Evolutionary conservation across 2,113 vertebrate genomes (phyloP).

Genomic region (Ovibos moschatus): DNA sequence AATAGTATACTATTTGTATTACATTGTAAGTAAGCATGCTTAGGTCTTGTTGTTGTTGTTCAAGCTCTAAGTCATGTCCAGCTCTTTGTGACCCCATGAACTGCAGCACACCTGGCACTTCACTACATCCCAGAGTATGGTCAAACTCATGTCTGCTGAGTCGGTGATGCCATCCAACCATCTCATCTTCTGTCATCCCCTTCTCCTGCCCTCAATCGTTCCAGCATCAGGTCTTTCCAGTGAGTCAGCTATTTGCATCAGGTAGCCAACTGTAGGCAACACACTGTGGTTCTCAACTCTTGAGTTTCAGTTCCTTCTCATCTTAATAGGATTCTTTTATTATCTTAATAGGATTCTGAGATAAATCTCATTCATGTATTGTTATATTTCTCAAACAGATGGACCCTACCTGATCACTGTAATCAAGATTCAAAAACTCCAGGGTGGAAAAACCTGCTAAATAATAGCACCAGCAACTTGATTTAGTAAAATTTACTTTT

Average conservation of each 20-base stretch:
- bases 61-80: background rate
- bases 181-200: background rate
- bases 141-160: background rate
- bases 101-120: background rate
- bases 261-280: background rate
- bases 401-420: background rate
- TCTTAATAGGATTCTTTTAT: background rate
- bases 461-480: background rate
- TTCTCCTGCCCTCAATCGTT: background rate
- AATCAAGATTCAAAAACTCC: background rate
- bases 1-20: background rate
- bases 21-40: background rate
- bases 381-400: background rate
- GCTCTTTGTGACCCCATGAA: background rate
- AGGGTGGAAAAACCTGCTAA: background rate
- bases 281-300: background rate
- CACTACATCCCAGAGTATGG: background rate
- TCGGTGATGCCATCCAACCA: background rate
- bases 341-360: background rate
- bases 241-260: background rate
- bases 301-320: background rate
- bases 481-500: background rate
- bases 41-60: background rate
- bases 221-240: background rate
- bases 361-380: background rate